Evolutionary conservation across 2,797 vertebrate species (phyloP), one percentile per base, ranked within the genome.

Genomic region (Sandelia bainsii): DNA sequence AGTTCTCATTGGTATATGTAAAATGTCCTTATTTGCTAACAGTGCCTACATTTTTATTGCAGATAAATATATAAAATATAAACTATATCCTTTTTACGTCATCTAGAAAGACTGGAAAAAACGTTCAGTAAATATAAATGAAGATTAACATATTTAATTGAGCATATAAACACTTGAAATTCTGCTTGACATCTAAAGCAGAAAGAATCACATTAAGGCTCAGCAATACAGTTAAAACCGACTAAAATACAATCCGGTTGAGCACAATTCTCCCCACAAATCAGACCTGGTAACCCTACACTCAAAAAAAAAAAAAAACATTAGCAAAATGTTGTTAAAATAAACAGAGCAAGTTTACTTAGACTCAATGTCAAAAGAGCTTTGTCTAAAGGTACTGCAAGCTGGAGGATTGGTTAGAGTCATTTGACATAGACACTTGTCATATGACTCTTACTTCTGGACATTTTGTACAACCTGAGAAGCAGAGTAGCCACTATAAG

Each of bases 401-500:
- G 12, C 8, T 29, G 42, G 22, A 71, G 34, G 65, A 78, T 67
- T 29, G 23, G 45, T 71, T 8, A 45, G 16, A 45, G 37, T 13
- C n/a, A 20, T 7, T 45, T 45, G 44, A 45, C 44, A 63, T 39
- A 46, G 64, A 53, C n/a, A 39, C 45, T 27, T 34, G 70, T 62
- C 60, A 71, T 80, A 62, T 64, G 62, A 74, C 75, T 75, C 59
- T 78, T 63, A 63, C 75, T 83, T 85, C 65, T 8, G 60, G 62
- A 70, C 72, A 86, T 80, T 84, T 79, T 75, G 75, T 11, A 77
- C 44, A 81, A 82, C 82, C 80, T 54, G 77, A 91, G 83, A 78
- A 71, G 80, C 67, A 72, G 44, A 0, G 58, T 81, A 77, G 73
- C 83, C 40, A 66, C 68, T 83, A 64, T 69, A 71, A 73, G 45